These are phyloP conservation scores for Lordiphosa mommai DNA, from an alignment of 1,140 invertebrate genomes.

Conservation along the genomic window DNA sequence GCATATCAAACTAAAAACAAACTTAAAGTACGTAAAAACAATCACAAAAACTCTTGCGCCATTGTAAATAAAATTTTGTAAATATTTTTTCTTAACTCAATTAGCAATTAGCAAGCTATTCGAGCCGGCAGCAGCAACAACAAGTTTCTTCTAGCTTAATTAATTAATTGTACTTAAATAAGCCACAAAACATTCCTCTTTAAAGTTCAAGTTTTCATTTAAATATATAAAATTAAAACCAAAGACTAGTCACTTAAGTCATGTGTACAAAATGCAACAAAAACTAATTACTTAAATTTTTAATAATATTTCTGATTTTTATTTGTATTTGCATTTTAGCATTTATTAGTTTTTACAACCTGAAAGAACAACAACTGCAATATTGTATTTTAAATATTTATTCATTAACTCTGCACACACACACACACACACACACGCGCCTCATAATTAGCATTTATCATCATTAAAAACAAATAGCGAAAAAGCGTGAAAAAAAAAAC, in stretches of 20 bases:
- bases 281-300: conserved; percentile 44
- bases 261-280: background rate
- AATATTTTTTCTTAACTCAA: conserved; percentile 56
- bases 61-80: conserved; percentile 53
- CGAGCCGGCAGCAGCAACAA: conserved; percentile 39
- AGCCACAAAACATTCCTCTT: conserved; percentile 59
- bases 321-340: conserved; percentile 21
- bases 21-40: conserved; percentile 62
- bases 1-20: conserved; percentile 3
- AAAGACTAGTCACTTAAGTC: conserved; percentile 75
- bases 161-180: conserved; percentile 8
- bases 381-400: conserved; percentile 78
- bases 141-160: conserved; percentile 44
- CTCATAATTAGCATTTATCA: conserved; percentile 62
- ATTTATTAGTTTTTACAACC: conserved; percentile 47
- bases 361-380: conserved; percentile 57
- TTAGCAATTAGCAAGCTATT: conserved; percentile 53
- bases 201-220: conserved; percentile 67
- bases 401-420: conserved; percentile 57
- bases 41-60: conserved; percentile 49
- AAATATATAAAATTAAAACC: conserved; percentile 38
- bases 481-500: too few species aligned
- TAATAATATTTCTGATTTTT: too few species aligned
- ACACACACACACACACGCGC: background rate
- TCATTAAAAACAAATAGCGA: conserved; percentile 51